Evolutionary conservation across 2,113 vertebrate genomes (phyloP).

Genomic region (Oplegnathus fasciatus): DNA sequence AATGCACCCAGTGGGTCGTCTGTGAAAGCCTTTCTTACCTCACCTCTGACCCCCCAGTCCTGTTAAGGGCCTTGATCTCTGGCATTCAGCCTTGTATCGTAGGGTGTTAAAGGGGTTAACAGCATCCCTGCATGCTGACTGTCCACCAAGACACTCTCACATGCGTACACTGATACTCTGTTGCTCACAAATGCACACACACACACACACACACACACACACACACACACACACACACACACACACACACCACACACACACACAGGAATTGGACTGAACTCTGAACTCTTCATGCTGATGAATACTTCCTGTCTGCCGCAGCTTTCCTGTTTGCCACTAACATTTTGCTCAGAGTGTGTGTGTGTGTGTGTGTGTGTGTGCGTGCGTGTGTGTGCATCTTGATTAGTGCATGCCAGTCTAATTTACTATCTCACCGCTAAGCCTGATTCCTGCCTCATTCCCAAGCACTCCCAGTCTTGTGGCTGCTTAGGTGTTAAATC

Average conservation of each 20-base stretch:
- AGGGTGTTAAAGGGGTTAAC: slow-evolving; percentile 58
- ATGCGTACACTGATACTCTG: neutral
- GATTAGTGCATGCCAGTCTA: slow-evolving; percentile 49
- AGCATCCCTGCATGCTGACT: slow-evolving; percentile 32
- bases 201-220: slow-evolving; percentile 21
- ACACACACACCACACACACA: slow-evolving; percentile 21
- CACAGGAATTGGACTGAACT: slow-evolving; percentile 45
- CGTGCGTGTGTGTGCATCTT: slow-evolving; percentile 19
- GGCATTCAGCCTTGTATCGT: slow-evolving; percentile 45
- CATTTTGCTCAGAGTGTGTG: slow-evolving; percentile 22
- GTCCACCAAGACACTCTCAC: slow-evolving; percentile 12
- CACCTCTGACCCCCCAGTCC: slow-evolving; percentile 40
- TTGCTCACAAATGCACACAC: slow-evolving; percentile 12
- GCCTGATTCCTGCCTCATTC: slow-evolving; percentile 14
- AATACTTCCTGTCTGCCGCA: slow-evolving; percentile 68
- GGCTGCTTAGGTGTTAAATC: slow-evolving; percentile 39
- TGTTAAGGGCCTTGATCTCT: slow-evolving; percentile 45
- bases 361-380: neutral
- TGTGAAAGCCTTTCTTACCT: slow-evolving; percentile 38
- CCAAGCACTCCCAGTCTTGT: slow-evolving; percentile 27
- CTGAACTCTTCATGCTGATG: slow-evolving; percentile 61
- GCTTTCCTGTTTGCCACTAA: slow-evolving; percentile 73
- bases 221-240: slow-evolving; percentile 20
- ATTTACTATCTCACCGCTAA: slow-evolving; percentile 29
- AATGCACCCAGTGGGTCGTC: neutral